Conservation (phyloP, 2,888 invertebrate genomes). For the Ptycholaimellus sp. region DNA sequence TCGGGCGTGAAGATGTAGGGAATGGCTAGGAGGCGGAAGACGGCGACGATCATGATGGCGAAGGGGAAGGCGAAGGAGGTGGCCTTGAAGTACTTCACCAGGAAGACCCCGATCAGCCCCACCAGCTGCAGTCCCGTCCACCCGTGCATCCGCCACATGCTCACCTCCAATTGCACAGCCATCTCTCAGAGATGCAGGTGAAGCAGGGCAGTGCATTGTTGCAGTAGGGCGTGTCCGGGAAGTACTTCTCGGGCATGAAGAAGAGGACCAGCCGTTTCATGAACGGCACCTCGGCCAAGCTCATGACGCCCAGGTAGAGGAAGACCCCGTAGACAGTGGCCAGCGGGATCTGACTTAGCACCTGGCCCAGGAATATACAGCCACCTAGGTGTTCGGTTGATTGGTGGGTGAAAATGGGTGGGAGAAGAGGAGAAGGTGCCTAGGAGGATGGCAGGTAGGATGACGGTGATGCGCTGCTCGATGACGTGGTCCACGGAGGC, state of each 20-base stretch:
- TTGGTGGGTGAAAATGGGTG: no score
- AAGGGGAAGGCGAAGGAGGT: constrained; percentile 77
- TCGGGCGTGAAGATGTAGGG: constrained; percentile 13
- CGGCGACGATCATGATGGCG: constrained; percentile 63
- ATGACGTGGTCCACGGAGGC: constrained; percentile 34
- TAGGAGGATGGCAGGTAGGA: constrained; percentile 47
- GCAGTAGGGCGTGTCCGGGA: constrained; percentile 67
- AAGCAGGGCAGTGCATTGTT: constrained; percentile 36
- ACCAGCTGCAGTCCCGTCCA: constrained; percentile 62
- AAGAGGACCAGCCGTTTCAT: constrained; percentile 64
- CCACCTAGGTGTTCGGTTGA: constrained; percentile 40
- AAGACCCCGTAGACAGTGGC: constrained; percentile 91
- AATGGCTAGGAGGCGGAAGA: constrained; percentile 37
- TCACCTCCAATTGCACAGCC: constrained; percentile 20
- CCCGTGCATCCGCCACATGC: constrained; percentile 62
- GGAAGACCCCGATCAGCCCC: constrained; percentile 52
- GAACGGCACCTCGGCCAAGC: constrained; percentile 73
- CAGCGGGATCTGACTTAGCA: constrained; percentile 63
- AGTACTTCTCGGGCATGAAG: constrained; percentile 82
- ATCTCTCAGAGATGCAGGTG: background rate
- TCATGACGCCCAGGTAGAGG: constrained; percentile 66
- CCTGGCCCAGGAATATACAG: constrained; percentile 24
- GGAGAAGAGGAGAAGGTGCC: constrained; percentile 18
- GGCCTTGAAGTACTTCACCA: constrained; percentile 55
- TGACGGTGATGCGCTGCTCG: constrained; percentile 51